Base-by-base conservation (phyloP, 2,113 vertebrate genomes). In the Aptenodytes forsteri region DNA sequence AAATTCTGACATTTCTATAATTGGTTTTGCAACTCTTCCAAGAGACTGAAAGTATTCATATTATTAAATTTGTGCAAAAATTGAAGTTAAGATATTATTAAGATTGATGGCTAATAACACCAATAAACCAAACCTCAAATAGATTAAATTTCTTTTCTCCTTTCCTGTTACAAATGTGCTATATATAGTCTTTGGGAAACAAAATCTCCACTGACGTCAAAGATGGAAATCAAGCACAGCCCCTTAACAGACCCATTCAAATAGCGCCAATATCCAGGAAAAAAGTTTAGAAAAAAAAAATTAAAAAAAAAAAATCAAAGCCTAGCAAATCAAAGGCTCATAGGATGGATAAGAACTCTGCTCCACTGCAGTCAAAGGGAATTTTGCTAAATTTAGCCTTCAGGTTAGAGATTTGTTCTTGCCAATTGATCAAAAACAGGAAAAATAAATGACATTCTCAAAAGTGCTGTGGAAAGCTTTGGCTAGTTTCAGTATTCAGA, bases 1-100 rank as follows among this genome's bases (percentile, higher is more conserved):
- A 96, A 97, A 96, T 97, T 97, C 83, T 97, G 95, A 96, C 72
- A 95, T 89, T 97, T 92, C 46, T 84, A 22, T 97, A 97, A 97
- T 96, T 91, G 55, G 66, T 90, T 97, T 97, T 95, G 56, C 70
- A 86, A 71, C 27, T 67, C 59, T 97, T 96, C 47, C 84, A 83
- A 95, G 93, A 97, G 55, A 93, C 50, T 90, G 46, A 94, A 96
- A 90, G 30, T 42, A 95, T 84, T 79, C 30, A 77, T 90, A 79
- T 80, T 83, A 94, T 94, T 96, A 93, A 87, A 79, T 93, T 66
- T 94, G 75, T 65, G 58, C 47, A 96, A 94, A 97, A 89, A 81
- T 17, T 77, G 2, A 49, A 95, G 38, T 70, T 96, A 89, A 95
- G 58, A 87, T 97, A 66, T 90, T 95, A 93, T 91, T 87, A 95